A percentile compares a stretch with the other conserved stretches of the same genome.
Evolutionary conservation across 2,888 invertebrate species (phyloP).

Genomic region (Cheilosia vernalis): DNA sequence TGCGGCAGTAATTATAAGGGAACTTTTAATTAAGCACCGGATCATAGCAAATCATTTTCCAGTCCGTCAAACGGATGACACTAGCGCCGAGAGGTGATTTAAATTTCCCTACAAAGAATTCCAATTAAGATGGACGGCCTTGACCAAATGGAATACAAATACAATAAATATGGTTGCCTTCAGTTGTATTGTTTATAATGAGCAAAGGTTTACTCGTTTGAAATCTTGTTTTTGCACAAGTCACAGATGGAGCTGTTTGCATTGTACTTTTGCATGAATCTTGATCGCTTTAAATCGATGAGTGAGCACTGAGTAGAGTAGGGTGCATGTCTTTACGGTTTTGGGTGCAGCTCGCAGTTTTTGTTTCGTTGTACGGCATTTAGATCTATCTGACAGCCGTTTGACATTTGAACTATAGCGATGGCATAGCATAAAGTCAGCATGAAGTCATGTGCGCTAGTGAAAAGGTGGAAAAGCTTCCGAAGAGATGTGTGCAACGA

Average conservation of each 20-base stretch:
- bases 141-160: conserved; percentile 47
- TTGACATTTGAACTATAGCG: conserved; percentile 68
- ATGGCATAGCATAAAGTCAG: conserved; percentile 26
- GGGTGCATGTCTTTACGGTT: conserved; percentile 8
- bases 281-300: conserved; percentile 30
- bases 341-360: conserved; percentile 45
- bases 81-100: conserved; percentile 6
- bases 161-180: neutral
- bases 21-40: conserved; percentile 46
- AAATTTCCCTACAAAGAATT: neutral
- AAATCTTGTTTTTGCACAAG: neutral
- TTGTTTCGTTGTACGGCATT: conserved; percentile 52
- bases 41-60: conserved; percentile 50
- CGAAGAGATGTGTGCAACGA: conserved; percentile 28
- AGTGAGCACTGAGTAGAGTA: conserved; percentile 2
- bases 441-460: conserved; percentile 27
- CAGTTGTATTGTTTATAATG: too few species aligned
- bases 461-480: conserved; percentile 22
- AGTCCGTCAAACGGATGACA: conserved; percentile 46
- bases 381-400: conserved; percentile 43
- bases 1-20: conserved; percentile 16
- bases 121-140: conserved; percentile 33
- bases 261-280: conserved; percentile 45
- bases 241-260: conserved; percentile 7
- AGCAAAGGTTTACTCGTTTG: conserved; percentile 29